A percentile compares a stretch with the other conserved stretches of the same genome.
phyloP scores from a whole-genome alignment of 2,113 vertebrate genomes.

The Aythya baeri region DNA sequence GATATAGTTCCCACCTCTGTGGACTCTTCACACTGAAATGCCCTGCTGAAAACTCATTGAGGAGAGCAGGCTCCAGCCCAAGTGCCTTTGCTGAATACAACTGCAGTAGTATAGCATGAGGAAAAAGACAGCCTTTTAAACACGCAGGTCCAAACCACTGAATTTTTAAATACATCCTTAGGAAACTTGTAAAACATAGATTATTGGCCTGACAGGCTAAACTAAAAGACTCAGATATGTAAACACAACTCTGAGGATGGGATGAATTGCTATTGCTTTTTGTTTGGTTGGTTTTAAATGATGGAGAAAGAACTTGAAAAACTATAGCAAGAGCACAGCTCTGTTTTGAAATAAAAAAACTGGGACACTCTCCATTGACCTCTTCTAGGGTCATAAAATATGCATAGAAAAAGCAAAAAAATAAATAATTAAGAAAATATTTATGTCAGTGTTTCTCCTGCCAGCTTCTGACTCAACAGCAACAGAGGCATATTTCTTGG shows the following conservation, averaged over 20 bases:
- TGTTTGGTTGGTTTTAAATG: background rate
- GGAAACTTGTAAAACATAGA: slow-evolving; percentile 20
- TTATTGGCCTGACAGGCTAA: background rate
- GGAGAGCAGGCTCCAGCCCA: background rate
- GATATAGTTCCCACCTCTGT: background rate
- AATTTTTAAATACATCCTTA: slow-evolving; percentile 24
- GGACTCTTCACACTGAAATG: background rate
- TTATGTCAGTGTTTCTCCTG: background rate
- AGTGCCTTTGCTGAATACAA: background rate
- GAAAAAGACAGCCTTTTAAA: background rate
- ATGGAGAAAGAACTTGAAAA: background rate
- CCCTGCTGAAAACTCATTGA: background rate
- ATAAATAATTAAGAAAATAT: slow-evolving; percentile 25
- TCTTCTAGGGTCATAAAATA: background rate
- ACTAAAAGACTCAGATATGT: background rate
- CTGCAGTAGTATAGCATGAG: background rate
- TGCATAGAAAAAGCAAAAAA: background rate
- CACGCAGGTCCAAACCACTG: background rate
- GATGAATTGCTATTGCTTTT: background rate
- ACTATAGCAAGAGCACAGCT: background rate
- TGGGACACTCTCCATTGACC: background rate
- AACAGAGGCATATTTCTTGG: background rate
- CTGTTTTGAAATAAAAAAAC: background rate
- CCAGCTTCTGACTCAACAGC: slow-evolving; percentile 38
- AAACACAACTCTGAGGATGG: background rate